phyloP scores from a whole-genome alignment of 2,797 vertebrate species.

The Cuculus canorus region DNA sequence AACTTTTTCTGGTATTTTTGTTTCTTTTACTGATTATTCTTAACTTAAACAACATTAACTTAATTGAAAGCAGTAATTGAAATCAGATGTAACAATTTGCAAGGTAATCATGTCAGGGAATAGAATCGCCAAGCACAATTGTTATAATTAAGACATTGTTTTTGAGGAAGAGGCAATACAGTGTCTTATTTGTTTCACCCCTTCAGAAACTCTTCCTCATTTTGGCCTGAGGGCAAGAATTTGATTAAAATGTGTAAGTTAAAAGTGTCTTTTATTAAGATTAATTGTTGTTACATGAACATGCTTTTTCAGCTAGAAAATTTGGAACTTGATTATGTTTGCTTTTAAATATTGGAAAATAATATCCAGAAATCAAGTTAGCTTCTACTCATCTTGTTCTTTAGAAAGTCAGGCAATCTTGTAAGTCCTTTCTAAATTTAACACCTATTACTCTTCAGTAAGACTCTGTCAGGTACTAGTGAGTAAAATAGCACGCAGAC shows the following conservation, averaged over 20 bases:
- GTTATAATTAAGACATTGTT: not conserved
- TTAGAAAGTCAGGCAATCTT: not conserved
- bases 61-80: not conserved
- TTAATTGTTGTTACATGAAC: not conserved
- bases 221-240: not conserved
- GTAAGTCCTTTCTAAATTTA: not conserved
- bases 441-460: not conserved
- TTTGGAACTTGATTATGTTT: not conserved
- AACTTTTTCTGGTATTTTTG: not conserved
- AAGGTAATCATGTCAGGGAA: not conserved
- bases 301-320: not conserved
- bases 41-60: not conserved
- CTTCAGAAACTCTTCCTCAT: not conserved
- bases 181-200: not conserved
- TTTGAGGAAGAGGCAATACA: not conserved
- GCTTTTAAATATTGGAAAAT: not conserved
- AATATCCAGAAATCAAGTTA: not conserved
- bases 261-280: not conserved
- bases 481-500: not conserved
- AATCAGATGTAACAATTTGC: constrained; percentile 4
- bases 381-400: not conserved
- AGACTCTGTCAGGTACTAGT: not conserved
- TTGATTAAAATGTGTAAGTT: not conserved
- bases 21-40: not conserved
- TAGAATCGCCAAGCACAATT: not conserved